phyloP scores from a whole-genome alignment of 2,113 vertebrate species.

The Planiliza haematocheilus region DNA sequence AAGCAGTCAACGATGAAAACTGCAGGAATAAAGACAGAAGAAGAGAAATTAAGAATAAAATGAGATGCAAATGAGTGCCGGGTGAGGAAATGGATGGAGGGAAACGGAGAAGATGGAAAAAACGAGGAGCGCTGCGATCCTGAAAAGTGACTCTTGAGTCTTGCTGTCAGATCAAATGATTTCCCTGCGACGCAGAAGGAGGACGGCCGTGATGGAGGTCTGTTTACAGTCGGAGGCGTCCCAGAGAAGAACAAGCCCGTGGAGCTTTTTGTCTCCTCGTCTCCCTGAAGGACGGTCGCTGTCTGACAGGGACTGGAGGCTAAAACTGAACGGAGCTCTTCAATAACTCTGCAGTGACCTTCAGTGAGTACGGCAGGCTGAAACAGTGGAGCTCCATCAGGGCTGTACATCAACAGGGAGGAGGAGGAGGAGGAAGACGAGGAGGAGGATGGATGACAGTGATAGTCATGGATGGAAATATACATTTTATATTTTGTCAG shows the following conservation, averaged over 20 bases:
- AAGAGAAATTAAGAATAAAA: background rate
- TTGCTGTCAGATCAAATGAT: no score
- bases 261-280: background rate
- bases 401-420: constrained; percentile 35
- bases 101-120: background rate
- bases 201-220: no score
- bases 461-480: constrained; percentile 27
- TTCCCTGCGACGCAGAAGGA: no score
- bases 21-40: background rate
- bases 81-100: no score
- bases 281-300: background rate
- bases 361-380: constrained; percentile 18
- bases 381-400: constrained; percentile 39
- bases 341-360: constrained; percentile 46
- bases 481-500: background rate
- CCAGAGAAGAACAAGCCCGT: accelerated
- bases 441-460: background rate
- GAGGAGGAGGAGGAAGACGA: background rate
- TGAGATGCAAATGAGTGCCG: background rate
- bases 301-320: constrained; percentile 40
- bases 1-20: background rate
- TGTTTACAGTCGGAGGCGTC: background rate
- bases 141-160: accelerated
- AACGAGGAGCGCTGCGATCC: no score
- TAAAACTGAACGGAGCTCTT: constrained; percentile 42